These are phyloP conservation scores for Leucoptera coffeella DNA, from an alignment of 2,888 invertebrate genomes.

Conservation along the genomic window DNA sequence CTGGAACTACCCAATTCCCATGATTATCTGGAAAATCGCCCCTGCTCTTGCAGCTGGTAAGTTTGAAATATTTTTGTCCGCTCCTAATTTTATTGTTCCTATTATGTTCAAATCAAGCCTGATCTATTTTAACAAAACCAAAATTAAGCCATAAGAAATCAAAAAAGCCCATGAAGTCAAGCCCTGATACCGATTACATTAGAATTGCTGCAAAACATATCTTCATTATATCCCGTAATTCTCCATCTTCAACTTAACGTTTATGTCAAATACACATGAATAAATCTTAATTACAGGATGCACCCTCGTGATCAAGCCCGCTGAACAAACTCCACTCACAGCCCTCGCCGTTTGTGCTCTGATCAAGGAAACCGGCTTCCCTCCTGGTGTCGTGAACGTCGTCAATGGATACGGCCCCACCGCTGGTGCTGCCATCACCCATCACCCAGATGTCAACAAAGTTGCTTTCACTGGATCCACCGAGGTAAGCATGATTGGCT, in stretches of 20 bases:
- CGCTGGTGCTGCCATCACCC: constrained; percentile 69
- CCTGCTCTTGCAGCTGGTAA: constrained; percentile 63
- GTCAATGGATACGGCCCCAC: constrained; percentile 77
- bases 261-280: neutral
- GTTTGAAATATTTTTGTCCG: constrained; percentile 2
- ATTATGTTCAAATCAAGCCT: constrained; percentile 3
- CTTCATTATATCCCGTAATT: too few relatives aligned
- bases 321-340: constrained; percentile 90
- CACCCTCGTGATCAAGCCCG: constrained; percentile 82
- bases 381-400: constrained; percentile 84
- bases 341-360: constrained; percentile 81
- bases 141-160: too few relatives aligned
- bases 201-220: too few relatives aligned
- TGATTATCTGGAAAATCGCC: constrained; percentile 91
- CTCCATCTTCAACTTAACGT: neutral
- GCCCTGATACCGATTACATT: too few relatives aligned
- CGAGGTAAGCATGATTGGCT: constrained; percentile 14
- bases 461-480: constrained; percentile 66
- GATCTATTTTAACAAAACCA: constrained; percentile 2
- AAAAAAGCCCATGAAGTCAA: too few relatives aligned
- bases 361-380: constrained; percentile 84
- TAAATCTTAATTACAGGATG: constrained; percentile 43
- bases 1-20: constrained; percentile 88
- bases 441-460: constrained; percentile 73
- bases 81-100: too few relatives aligned